Base-by-base conservation (phyloP, 2,888 invertebrate genomes). In the Oscheius sp. region DNA sequence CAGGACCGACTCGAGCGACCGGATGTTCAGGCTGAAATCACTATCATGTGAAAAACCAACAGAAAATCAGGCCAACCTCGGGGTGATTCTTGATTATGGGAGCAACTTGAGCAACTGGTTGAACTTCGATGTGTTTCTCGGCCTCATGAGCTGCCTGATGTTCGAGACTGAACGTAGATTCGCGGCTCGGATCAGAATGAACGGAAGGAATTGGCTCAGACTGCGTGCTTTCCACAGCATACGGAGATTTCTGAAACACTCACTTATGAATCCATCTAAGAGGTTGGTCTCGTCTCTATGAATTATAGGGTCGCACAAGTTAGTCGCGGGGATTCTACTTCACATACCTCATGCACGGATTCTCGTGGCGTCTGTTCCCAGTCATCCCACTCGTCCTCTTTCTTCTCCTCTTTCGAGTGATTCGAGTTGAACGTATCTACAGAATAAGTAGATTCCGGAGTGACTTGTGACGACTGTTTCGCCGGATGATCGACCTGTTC, bases 361-460 rank as follows among this genome's bases (percentile, higher is more conserved):
- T 71, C 60, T 5, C 60, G 32, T 1, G 68, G 48, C 59, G 57
- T 63, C 32, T 55, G 35, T 21, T 51, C 63, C 73, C 73, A 73
- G 33, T 63, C 63, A 63, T 73, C 73, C 59, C 51, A 59, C 53
- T 35, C 37, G 51, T 73, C 72, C 32, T 72, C 73, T 32, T 47
- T 32, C 33, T 53, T 55, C 37, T 65, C 57, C n/a, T 62, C 63
- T 48, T 55, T 62, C 2, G 47, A 33, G 33, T 58, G 29, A 4
- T 35, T 21, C 21, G 74, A 74, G 29, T 48, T 66, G 37, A 74
- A 74, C 9, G 74, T 74, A 37, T 66, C 66, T 42, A 74, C 74
- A 29, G 74, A 74, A 50, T 74, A 74, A 11, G 68, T 59, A 21
- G 74, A 74, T 50, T 74, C 74, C 4, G 74, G 74, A 13, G 74